Conservation (phyloP, 2,888 invertebrate species). For the Cryptus armator region DNA sequence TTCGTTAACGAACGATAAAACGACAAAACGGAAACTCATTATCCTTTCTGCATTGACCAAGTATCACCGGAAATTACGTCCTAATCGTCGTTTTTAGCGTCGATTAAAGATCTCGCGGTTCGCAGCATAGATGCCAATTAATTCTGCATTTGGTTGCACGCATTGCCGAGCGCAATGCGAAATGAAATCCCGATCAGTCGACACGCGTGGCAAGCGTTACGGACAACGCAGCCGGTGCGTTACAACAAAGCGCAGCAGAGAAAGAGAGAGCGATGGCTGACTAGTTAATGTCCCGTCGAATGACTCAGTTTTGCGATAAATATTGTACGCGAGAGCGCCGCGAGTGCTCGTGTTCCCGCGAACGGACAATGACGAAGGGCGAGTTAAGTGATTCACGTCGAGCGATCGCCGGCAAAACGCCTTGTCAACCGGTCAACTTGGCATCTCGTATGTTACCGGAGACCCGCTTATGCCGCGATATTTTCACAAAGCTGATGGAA, state of each 20-base stretch:
- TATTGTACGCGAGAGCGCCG: constrained; percentile 9
- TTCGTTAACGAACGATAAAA: constrained; percentile 33
- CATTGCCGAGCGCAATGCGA: background rate
- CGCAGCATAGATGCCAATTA: constrained; percentile 41
- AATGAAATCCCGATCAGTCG: constrained; percentile 12
- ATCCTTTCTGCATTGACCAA: background rate
- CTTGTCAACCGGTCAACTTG: constrained; percentile 53
- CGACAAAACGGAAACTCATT: constrained; percentile 48
- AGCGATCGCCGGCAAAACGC: constrained; percentile 25
- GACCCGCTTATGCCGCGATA: background rate
- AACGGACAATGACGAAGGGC: constrained; percentile 73
- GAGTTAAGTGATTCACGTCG: constrained; percentile 69
- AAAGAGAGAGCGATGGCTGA: constrained; percentile 42
- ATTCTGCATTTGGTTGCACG: constrained; percentile 42
- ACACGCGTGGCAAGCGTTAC: background rate
- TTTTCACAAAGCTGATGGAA: background rate
- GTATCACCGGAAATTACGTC: constrained; percentile 57
- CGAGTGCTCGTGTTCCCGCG: constrained; percentile 70
- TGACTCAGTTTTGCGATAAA: constrained; percentile 80
- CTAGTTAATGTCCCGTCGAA: constrained; percentile 55
- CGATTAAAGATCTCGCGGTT: constrained; percentile 21
- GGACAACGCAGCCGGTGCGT: constrained; percentile 22
- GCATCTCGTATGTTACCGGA: background rate
- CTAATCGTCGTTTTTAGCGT: constrained; percentile 19
- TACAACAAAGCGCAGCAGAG: constrained; percentile 57